These are phyloP conservation scores for Drosophila eohydei DNA, from an alignment of 2,888 invertebrate species.

Conservation along the genomic window DNA sequence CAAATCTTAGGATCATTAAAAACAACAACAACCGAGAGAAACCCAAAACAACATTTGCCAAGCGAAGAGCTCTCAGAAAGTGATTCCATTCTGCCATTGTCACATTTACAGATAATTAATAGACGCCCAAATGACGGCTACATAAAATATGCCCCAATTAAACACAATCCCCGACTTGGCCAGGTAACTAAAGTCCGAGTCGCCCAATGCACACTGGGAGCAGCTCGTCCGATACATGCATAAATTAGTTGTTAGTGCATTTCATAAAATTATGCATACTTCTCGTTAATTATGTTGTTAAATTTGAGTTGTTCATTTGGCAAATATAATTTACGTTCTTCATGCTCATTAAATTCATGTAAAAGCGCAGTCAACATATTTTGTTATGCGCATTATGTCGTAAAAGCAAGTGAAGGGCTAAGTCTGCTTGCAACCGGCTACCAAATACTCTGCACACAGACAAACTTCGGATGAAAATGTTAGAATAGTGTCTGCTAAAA, in stretches of 20 bases:
- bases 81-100: constrained; percentile 50
- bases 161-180: constrained; percentile 27
- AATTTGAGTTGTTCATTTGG: constrained; percentile 48
- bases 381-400: constrained; percentile 39
- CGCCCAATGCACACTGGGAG: not conserved
- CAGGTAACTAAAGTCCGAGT: constrained; percentile 21
- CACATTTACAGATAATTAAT: constrained; percentile 66
- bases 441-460: not conserved
- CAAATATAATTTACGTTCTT: constrained; percentile 38
- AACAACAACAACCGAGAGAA: constrained; percentile 41
- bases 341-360: constrained; percentile 66
- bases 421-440: not conserved
- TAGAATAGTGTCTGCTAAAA: not conserved
- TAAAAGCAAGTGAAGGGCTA: constrained; percentile 28
- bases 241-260: constrained; percentile 33
- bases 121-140: constrained; percentile 54
- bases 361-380: constrained; percentile 49
- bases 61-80: constrained; percentile 37
- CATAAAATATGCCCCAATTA: constrained; percentile 66
- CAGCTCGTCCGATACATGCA: constrained; percentile 14
- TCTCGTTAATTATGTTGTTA: constrained; percentile 59
- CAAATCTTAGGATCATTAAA: constrained; percentile 75
- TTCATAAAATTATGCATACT: constrained; percentile 36
- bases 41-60: constrained; percentile 3
- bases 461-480: not conserved